Evolutionary conservation across 2,797 vertebrate species (phyloP), one percentile per base, ranked within the genome.

Genomic region (Allobates femoralis): DNA sequence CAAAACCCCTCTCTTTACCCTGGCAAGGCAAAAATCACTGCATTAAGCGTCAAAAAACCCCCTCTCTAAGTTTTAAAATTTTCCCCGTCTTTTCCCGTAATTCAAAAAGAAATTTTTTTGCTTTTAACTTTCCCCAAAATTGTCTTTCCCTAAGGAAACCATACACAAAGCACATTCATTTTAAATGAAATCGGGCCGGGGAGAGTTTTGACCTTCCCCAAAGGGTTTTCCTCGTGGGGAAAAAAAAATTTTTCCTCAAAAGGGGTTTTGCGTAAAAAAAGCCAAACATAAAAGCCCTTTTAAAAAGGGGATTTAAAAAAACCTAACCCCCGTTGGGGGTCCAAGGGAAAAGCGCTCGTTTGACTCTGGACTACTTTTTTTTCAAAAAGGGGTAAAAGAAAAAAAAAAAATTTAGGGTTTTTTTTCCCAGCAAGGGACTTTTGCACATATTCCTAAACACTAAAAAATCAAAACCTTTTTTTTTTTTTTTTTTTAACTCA

Each of bases 31-130:
- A 77, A n/a, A 88, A 76, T 81, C 69, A 67, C 83, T 85, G 69
- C 86, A 88, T 88, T 88, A 88, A 88, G 69, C 82, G 86, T 88
- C 86, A 88, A 66, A n/a, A n/a, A n/a, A n/a, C n/a, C 83, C n/a
- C 78, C 41, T 88, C 69, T 81, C 82, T 88, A 85, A 76, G 86
- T 81, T 77, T 85, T 81, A 81, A 88, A 85, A n/a, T n/a, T n/a
- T 88, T 88, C 83, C 60, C 84, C 66, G 34, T 79, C 62, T 83
- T 73, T n/a, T 87, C 75, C 77, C 62, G 55, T 73, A 66, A 80
- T 75, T 87, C 58, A 74, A 83, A 77, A 21, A 66, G 67, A 87
- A 88, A 77, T 74, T 81, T 71, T n/a, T 67, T 21, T 30, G 41
- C 14, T 64, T 67, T 81, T 67, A 83, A 46, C 37, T 84, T 87